These are phyloP conservation scores for Pammene aurita DNA, from an alignment of 2,888 invertebrate species.

Conservation along the genomic window DNA sequence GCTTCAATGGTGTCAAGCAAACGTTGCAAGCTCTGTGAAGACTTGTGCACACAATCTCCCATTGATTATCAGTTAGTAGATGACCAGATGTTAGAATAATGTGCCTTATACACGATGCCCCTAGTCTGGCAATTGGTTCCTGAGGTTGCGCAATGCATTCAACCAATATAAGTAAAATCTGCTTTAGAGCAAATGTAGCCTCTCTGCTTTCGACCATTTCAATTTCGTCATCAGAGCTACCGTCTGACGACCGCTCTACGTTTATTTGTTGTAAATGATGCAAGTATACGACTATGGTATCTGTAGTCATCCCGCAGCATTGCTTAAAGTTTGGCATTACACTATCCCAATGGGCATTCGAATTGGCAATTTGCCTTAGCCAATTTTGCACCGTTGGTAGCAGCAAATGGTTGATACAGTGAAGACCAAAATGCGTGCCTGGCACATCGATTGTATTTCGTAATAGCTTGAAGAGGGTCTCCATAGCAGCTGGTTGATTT, in stretches of 20 bases:
- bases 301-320: slow-evolving; percentile 96
- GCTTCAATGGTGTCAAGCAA: slow-evolving; percentile 93
- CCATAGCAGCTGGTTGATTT: slow-evolving; percentile 93
- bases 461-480: slow-evolving; percentile 92
- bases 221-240: slow-evolving; percentile 67
- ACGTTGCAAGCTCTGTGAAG: slow-evolving; percentile 92
- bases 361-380: slow-evolving; percentile 90
- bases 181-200: slow-evolving; percentile 91
- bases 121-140: slow-evolving; percentile 94
- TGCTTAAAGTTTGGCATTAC: slow-evolving; percentile 96
- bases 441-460: slow-evolving; percentile 90
- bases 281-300: slow-evolving; percentile 93
- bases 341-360: slow-evolving; percentile 88
- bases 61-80: slow-evolving; percentile 91
- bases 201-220: slow-evolving; percentile 83
- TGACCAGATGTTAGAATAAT: slow-evolving; percentile 92
- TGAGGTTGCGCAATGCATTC: slow-evolving; percentile 96
- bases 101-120: slow-evolving; percentile 95
- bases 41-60: slow-evolving; percentile 92
- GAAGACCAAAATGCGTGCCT: slow-evolving; percentile 94
- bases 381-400: slow-evolving; percentile 97
- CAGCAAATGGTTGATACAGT: slow-evolving; percentile 95
- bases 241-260: slow-evolving; percentile 67
- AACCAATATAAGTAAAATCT: slow-evolving; percentile 91
- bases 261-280: slow-evolving; percentile 87